Percentiles rank a stretch among this genome's conserved stretches.
These are phyloP conservation scores for Cladopsammia gracilis DNA, from an alignment of 64 coral and sea anemone species.

Conservation along the genomic window DNA sequence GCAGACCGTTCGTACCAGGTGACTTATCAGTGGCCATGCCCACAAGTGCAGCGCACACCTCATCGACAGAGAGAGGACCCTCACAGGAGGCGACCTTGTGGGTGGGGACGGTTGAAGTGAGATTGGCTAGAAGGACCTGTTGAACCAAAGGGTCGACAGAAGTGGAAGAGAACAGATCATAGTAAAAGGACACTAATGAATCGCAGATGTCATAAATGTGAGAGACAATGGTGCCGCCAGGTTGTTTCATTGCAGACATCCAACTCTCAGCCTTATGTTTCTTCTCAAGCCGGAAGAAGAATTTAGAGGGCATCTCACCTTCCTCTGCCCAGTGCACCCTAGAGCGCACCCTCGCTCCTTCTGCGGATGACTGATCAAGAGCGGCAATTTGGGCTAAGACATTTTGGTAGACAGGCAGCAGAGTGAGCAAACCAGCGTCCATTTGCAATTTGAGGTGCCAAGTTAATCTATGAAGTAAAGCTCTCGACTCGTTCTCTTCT, in stretches of 20 bases:
- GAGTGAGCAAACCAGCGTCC: background rate
- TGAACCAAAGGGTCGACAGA: background rate
- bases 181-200: background rate
- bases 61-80: background rate
- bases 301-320: conserved; percentile 32
- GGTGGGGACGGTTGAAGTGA: background rate
- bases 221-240: background rate
- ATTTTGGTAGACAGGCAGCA: background rate
- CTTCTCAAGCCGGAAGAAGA: conserved; percentile 21
- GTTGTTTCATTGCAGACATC: background rate
- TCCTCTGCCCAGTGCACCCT: conserved; percentile 32
- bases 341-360: background rate
- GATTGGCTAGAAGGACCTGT: background rate
- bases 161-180: background rate
- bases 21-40: background rate
- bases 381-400: background rate
- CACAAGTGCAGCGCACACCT: background rate
- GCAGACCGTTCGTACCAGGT: background rate
- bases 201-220: background rate
- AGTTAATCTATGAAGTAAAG: background rate
- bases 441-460: background rate
- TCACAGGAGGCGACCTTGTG: background rate
- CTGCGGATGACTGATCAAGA: background rate
- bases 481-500: no score
- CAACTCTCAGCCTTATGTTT: background rate